Evolutionary conservation across 2,797 vertebrate species (phyloP).

Genomic region (Mycteria americana): DNA sequence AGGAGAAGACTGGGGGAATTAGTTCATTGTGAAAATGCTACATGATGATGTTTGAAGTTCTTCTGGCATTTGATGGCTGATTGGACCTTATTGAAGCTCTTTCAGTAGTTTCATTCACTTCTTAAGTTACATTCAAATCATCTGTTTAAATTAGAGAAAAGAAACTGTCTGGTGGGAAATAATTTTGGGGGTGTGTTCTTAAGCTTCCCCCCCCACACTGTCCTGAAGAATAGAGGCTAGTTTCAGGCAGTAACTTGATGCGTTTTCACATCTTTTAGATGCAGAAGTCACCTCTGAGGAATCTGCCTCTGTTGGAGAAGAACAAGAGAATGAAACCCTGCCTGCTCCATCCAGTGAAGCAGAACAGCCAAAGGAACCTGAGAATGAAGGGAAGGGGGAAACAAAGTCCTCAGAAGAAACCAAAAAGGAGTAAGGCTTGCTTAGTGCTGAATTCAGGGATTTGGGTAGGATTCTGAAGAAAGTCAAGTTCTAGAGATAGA

Average conservation of each 20-base stretch:
- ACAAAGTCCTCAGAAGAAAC: conserved; percentile 74
- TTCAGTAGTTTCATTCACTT: neutral
- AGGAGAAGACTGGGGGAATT: neutral
- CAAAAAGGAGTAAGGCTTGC: conserved; percentile 80
- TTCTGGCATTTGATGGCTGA: neutral
- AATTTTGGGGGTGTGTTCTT: neutral
- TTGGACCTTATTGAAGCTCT: neutral
- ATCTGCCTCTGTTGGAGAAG: conserved; percentile 85
- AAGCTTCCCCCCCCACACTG: neutral
- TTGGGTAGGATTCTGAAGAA: neutral
- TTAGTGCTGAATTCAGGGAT: neutral
- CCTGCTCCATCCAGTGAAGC: conserved; percentile 74
- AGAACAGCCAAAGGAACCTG: conserved; percentile 77
- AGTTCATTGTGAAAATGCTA: neutral
- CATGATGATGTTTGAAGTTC: neutral
- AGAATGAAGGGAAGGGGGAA: conserved; percentile 76
- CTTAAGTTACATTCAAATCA: neutral
- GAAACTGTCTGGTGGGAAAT: neutral
- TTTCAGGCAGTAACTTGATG: neutral
- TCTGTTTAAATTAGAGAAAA: neutral
- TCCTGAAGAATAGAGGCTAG: neutral
- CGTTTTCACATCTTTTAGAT: conserved; percentile 67
- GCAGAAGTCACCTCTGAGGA: conserved; percentile 86
- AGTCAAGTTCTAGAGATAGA: neutral
- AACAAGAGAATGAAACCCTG: conserved; percentile 78